Conservation (phyloP, 2,113 vertebrate species). For the Saimiri boliviensis region DNA sequence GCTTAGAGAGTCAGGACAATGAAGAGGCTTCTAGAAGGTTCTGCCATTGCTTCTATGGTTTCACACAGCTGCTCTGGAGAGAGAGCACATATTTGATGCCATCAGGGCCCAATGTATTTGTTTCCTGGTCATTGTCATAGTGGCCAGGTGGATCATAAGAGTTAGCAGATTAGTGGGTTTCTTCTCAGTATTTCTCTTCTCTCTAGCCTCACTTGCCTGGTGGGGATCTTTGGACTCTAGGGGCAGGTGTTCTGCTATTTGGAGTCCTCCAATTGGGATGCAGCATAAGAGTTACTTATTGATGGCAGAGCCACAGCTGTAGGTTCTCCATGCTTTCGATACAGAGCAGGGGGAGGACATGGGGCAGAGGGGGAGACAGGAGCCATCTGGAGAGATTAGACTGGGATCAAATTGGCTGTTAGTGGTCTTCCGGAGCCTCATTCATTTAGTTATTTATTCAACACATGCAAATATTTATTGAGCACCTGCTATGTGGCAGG, state of each 20-base stretch:
- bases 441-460: background rate
- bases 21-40: background rate
- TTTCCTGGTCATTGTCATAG: background rate
- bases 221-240: background rate
- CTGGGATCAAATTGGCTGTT: background rate
- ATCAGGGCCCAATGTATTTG: too few relatives aligned
- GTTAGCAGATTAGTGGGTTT: background rate
- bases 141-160: background rate
- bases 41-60: background rate
- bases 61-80: background rate
- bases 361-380: background rate
- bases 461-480: background rate
- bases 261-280: background rate
- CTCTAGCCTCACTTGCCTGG: background rate
- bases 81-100: background rate
- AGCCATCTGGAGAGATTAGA: too few relatives aligned
- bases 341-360: rapidly evolving
- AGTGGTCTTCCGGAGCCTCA: background rate
- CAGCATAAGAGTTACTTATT: background rate
- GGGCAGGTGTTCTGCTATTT: background rate
- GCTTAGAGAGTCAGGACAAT: background rate
- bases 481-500: background rate
- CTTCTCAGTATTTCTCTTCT: background rate
- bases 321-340: background rate
- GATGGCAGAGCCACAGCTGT: background rate